Base-by-base conservation (phyloP, 2,113 vertebrate genomes). In the Pavo muticus region DNA sequence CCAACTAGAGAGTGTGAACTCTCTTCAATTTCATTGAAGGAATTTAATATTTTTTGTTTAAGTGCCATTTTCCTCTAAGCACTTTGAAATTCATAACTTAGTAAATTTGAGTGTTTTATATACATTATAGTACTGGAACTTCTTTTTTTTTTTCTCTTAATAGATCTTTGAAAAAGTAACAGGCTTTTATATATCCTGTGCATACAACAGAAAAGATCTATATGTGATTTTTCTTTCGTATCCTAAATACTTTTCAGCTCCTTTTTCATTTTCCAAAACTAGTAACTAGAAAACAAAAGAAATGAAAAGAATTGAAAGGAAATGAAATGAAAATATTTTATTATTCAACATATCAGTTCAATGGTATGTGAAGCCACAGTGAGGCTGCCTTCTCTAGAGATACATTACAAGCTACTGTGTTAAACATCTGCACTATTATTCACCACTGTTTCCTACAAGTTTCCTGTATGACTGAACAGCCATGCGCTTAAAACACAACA, bases 401-500 rank as follows among this genome's bases (percentile, higher is more conserved):
- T 21, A 87, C 54, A 69, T 87, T 82, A 94, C 9, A 67, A 88
- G 67, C 39, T 69, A 60, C 81, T 24, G 16, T 65, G 60, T 61
- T 91, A 88, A 95, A 90, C 93, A 96, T 68, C 68, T 96, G 91
- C 84, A 94, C 82, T 81, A 54, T 94, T 89, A 93, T 79, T 96
- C 45, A 90, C 44, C 64, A 65, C 87, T 93, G 84, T 81, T 97
- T 96, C 95, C 65, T 93, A 90, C 91, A 97, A 93, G 93, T 84
- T 96, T 97, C 86, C 95, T 96, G 95, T 96, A 97, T 90, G 83
- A 98, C 96, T 91, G 94, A 95, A 97, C 87, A 96, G 93, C 70
- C 94, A 78, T 79, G 94, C 93, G 95, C 94, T 97, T 97, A 93
- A 96, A 96, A 96, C 97, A 97, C 56, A 88, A n/a, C 19, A 92